Conservation (phyloP, 2,888 invertebrate genomes). For the Agonum fuliginosum region DNA sequence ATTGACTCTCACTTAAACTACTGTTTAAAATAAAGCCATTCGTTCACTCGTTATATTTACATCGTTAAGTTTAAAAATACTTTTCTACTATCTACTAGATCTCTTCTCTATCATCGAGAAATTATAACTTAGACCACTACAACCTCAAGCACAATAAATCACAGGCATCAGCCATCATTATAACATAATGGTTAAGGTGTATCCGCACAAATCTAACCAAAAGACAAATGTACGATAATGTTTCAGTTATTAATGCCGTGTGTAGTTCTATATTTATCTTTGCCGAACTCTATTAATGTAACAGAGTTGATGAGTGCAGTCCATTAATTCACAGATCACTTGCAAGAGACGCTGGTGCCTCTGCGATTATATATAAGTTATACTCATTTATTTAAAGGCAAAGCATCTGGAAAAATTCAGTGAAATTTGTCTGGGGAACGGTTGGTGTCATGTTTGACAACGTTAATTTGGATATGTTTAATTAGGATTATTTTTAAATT, state of each 20-base stretch:
- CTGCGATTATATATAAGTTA: conserved; percentile 37
- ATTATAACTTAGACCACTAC: background rate
- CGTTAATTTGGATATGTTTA: background rate
- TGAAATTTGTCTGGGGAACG: conserved; percentile 13
- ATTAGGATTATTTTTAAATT: too few species aligned
- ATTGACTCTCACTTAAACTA: background rate
- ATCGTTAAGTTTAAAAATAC: background rate
- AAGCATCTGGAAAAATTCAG: conserved; percentile 27
- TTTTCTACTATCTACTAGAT: background rate
- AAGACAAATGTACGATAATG: conserved; percentile 20
- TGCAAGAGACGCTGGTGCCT: conserved; percentile 27
- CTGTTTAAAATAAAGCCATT: background rate
- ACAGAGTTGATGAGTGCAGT: conserved; percentile 45
- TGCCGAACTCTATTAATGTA: conserved; percentile 27
- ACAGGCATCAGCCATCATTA: conserved; percentile 1
- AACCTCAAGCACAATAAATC: background rate
- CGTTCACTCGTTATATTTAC: background rate
- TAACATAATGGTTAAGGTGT: background rate
- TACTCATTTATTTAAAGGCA: conserved; percentile 6
- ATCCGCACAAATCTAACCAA: background rate
- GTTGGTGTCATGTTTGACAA: background rate
- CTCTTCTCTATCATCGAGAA: background rate
- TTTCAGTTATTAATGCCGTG: conserved; percentile 11
- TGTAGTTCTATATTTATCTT: conserved; percentile 38
- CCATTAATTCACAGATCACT: conserved; percentile 40